A percentile compares a stretch with the other conserved stretches of the same genome.
Evolutionary conservation across 2,113 vertebrate genomes (phyloP).

Genomic region (Martes martes): DNA sequence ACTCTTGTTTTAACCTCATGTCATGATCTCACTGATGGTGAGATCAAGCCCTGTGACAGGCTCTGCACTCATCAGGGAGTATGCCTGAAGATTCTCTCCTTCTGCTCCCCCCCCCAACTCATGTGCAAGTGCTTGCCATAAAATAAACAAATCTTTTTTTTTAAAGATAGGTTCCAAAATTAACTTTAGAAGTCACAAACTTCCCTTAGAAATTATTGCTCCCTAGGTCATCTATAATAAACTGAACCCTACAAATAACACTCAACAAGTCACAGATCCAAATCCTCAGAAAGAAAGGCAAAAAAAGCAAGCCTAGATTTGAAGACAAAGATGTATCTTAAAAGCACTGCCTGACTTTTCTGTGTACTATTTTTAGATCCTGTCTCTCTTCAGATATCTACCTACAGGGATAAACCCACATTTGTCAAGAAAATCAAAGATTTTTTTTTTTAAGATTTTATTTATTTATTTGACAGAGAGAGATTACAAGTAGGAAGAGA

Average conservation of each 20-base stretch:
- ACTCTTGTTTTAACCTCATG: not conserved
- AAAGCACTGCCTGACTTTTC: not conserved
- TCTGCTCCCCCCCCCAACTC: not conserved
- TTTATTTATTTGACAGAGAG: no score
- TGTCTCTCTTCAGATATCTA: not conserved
- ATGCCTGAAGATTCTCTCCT: not conserved
- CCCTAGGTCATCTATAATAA: not conserved
- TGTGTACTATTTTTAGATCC: not conserved
- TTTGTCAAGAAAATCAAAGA: not conserved
- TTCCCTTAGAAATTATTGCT: not conserved
- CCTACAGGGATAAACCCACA: not conserved
- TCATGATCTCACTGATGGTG: not conserved
- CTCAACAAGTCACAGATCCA: not conserved
- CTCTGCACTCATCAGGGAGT: not conserved
- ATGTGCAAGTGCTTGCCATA: not conserved
- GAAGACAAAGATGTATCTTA: not conserved
- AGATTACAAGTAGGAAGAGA: no score
- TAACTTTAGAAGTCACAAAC: not conserved
- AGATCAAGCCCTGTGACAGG: not conserved
- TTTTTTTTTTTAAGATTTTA: not conserved
- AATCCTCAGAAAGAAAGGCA: not conserved
- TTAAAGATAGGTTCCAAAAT: not conserved
- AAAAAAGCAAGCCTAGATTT: not conserved
- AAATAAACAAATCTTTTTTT: not conserved
- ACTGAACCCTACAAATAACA: not conserved